Evolutionary conservation across 1,140 invertebrate genomes (phyloP).

Genomic region (Sycophila sp.): DNA sequence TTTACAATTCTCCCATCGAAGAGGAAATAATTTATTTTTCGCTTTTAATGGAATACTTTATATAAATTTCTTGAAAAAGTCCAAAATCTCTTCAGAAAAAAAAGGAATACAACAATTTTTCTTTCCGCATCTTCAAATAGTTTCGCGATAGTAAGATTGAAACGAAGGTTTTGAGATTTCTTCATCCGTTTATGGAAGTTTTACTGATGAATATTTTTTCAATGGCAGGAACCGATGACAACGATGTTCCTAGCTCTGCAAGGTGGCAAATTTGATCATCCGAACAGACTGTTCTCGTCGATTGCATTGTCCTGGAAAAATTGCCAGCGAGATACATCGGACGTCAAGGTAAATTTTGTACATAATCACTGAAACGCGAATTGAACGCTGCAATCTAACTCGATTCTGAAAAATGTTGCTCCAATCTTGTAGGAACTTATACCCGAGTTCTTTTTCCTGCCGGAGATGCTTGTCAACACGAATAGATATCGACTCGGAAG

Average conservation of each 20-base stretch:
- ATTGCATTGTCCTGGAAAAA: conserved; percentile 97
- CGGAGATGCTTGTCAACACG: conserved; percentile 97
- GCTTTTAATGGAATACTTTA: too few relatives aligned
- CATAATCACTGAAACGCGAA: conserved; percentile 1
- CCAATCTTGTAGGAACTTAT: conserved; percentile 84
- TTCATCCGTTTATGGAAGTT: too few relatives aligned
- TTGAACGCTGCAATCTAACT: background rate
- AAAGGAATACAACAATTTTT: too few relatives aligned
- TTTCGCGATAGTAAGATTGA: too few relatives aligned
- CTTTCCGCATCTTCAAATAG: too few relatives aligned
- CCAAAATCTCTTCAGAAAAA: too few relatives aligned
- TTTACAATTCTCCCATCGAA: too few relatives aligned
- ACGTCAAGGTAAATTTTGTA: conserved; percentile 85
- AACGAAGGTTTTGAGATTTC: too few relatives aligned
- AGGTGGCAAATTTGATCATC: conserved; percentile 98
- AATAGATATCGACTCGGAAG: conserved; percentile 89
- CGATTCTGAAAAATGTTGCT: conserved; percentile 12
- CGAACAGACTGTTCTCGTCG: conserved; percentile 94
- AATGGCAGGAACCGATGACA: conserved; percentile 92
- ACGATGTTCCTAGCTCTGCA: conserved; percentile 98
- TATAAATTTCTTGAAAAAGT: too few relatives aligned
- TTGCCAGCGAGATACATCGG: conserved; percentile 97
- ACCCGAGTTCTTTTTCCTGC: conserved; percentile 98
- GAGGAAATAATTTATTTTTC: too few relatives aligned
- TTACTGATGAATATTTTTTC: too few relatives aligned